Base-by-base conservation (phyloP, 2,888 invertebrate genomes). In the Cryptocephalus moraei region DNA sequence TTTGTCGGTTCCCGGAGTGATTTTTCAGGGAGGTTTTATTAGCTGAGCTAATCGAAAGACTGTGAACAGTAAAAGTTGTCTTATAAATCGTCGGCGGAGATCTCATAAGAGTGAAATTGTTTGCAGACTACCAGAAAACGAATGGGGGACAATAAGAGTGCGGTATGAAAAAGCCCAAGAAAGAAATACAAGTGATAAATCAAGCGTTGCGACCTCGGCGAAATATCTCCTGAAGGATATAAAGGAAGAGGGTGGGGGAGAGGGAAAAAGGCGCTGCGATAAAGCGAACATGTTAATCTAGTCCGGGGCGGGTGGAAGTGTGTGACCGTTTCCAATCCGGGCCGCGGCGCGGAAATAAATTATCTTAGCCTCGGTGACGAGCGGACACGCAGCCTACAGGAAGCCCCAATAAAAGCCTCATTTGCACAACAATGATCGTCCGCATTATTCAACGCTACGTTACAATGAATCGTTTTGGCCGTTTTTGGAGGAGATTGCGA, bases 351-450 rank as follows among this genome's bases (percentile, higher is more conserved):
- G 6, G 36, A 36, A 36, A 36, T 36, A 36, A 36, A 36, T 36
- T 36, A 36, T 36, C 36, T 36, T 36, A 36, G 36, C 36, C 12
- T 22, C 22, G 4, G 12, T 36, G 36, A 36, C 36, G 36, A 36
- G 36, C 12, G 11, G 36, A 12, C 36, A 36, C 36, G 36, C 36
- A 36, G 36, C 4, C 36, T 36, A 36, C 12, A 36, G 64, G 65
- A 66, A 64, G 61, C 58, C 59, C 62, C 63, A 65, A 66, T 67
- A 65, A 67, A 67, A 66, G 66, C 64, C 61, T 66, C 65, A 69
- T 69, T 69, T 69, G 67, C 69, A 69, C 67, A 66, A 69, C 68
- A 69, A 69, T 68, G 60, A 62, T 61, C 55, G 56, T 54, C 62
- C 62, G 63, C 68, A 68, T 69, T 67, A 66, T 67, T 63, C 64